A percentile compares a stretch with the other conserved stretches of the same genome.
Conservation (phyloP, 2,888 invertebrate species). For the Lomographa bimaculata region DNA sequence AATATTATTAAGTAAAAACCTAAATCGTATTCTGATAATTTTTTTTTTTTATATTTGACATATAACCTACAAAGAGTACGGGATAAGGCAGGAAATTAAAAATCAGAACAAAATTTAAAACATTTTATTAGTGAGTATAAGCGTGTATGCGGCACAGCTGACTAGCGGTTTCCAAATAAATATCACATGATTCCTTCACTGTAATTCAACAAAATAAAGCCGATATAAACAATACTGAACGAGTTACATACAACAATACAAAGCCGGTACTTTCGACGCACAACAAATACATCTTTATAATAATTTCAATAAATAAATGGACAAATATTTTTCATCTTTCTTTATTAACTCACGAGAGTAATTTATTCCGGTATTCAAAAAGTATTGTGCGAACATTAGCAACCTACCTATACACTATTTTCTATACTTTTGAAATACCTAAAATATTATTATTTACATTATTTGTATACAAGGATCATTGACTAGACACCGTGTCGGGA, state of each 20-base stretch:
- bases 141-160: slow-evolving; percentile 81
- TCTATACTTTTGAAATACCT: slow-evolving; percentile 63
- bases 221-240: slow-evolving; percentile 38
- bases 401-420: slow-evolving; percentile 57
- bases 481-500: slow-evolving; percentile 77
- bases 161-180: slow-evolving; percentile 75
- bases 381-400: slow-evolving; percentile 73
- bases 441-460: slow-evolving; percentile 66
- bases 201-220: slow-evolving; percentile 40
- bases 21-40: no score
- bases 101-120: slow-evolving; percentile 52
- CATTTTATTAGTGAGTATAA: slow-evolving; percentile 80
- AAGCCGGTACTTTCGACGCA: slow-evolving; percentile 7
- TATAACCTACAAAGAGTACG: no score
- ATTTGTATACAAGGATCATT: slow-evolving; percentile 74
- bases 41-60: no score
- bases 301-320: slow-evolving; percentile 23
- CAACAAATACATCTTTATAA: slow-evolving; percentile 17
- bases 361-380: slow-evolving; percentile 40
- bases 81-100: slow-evolving; percentile 34
- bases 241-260: slow-evolving; percentile 22
- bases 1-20: no score
- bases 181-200: slow-evolving; percentile 71
- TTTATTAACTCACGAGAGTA: slow-evolving; percentile 22
- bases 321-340: slow-evolving; percentile 21